These are phyloP conservation scores for Charaxes varanes DNA, from an alignment of 1,140 invertebrate species.

Conservation along the genomic window DNA sequence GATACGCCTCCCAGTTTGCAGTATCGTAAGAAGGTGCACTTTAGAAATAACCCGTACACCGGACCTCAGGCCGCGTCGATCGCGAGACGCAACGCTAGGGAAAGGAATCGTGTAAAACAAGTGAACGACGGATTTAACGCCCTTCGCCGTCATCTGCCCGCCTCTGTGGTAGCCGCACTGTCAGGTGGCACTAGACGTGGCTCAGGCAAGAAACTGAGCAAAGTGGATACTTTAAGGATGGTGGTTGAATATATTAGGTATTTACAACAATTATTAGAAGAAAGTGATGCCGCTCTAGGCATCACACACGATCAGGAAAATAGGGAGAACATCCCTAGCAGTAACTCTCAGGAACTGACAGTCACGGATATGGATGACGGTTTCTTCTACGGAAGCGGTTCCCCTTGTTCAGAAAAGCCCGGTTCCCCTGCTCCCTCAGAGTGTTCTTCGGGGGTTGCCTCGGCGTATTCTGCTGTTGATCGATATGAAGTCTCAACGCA, in stretches of 20 bases:
- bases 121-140: slow-evolving; percentile 95
- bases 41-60: slow-evolving; percentile 77
- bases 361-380: slow-evolving; percentile 64
- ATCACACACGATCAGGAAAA: slow-evolving; percentile 61
- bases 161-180: slow-evolving; percentile 82
- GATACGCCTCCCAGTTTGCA: slow-evolving; percentile 67
- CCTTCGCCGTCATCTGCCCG: slow-evolving; percentile 89
- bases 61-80: slow-evolving; percentile 87
- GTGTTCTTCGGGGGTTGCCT: slow-evolving; percentile 76
- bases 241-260: slow-evolving; percentile 96
- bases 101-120: slow-evolving; percentile 95
- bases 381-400: slow-evolving; percentile 65
- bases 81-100: slow-evolving; percentile 92
- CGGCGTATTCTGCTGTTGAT: slow-evolving; percentile 67
- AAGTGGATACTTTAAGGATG: slow-evolving; percentile 95
- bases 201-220: slow-evolving; percentile 91
- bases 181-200: slow-evolving; percentile 79
- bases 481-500: slow-evolving; percentile 63
- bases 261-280: slow-evolving; percentile 88
- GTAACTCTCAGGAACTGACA: slow-evolving; percentile 42
- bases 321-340: slow-evolving; percentile 61
- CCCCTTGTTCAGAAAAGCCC: slow-evolving; percentile 79
- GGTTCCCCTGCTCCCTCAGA: slow-evolving; percentile 84
- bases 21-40: slow-evolving; percentile 84
- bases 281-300: slow-evolving; percentile 72